These are phyloP conservation scores for Andrena dorsata DNA, from an alignment of 2,888 invertebrate genomes.

Conservation along the genomic window DNA sequence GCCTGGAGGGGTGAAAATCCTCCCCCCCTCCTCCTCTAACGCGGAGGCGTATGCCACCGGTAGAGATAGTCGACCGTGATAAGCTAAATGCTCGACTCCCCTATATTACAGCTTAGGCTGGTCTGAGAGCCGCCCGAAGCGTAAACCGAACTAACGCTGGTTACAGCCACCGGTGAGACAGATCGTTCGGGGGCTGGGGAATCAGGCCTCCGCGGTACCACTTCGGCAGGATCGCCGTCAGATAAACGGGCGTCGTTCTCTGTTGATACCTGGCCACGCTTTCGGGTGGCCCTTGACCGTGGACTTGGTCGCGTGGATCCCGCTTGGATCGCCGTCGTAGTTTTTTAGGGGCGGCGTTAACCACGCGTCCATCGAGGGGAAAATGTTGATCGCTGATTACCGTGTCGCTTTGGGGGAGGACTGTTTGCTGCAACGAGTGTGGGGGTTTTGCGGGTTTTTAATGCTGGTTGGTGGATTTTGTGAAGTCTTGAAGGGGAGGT, in stretches of 20 bases:
- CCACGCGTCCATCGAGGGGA: too few species aligned
- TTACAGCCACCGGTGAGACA: slow-evolving; percentile 50
- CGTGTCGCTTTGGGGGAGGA: too few species aligned
- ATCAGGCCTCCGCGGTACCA: slow-evolving; percentile 28
- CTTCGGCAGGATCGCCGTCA: slow-evolving; percentile 44
- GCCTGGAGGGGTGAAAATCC: slow-evolving; percentile 73
- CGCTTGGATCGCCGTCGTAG: neutral
- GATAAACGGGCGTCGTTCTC: slow-evolving; percentile 20
- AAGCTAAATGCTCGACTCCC: slow-evolving; percentile 82
- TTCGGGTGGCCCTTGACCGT: neutral
- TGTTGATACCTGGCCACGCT: slow-evolving; percentile 7
- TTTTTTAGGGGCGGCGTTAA: neutral
- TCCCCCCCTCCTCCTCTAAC: slow-evolving; percentile 50
- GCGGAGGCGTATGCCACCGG: slow-evolving; percentile 79
- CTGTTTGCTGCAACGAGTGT: too few species aligned
- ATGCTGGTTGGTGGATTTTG: too few species aligned
- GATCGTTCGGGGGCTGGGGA: slow-evolving; percentile 46
- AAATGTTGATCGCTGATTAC: too few species aligned
- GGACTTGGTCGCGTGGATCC: neutral
- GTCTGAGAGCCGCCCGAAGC: slow-evolving; percentile 59
- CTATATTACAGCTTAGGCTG: slow-evolving; percentile 72
- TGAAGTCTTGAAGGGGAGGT: too few species aligned
- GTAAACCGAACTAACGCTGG: slow-evolving; percentile 61
- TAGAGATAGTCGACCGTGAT: slow-evolving; percentile 81
- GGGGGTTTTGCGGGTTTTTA: too few species aligned